A percentile compares a stretch with the other conserved stretches of the same genome.
These are phyloP conservation scores for Aleiodes sp. DNA, from an alignment of 1,140 invertebrate genomes.

Conservation along the genomic window DNA sequence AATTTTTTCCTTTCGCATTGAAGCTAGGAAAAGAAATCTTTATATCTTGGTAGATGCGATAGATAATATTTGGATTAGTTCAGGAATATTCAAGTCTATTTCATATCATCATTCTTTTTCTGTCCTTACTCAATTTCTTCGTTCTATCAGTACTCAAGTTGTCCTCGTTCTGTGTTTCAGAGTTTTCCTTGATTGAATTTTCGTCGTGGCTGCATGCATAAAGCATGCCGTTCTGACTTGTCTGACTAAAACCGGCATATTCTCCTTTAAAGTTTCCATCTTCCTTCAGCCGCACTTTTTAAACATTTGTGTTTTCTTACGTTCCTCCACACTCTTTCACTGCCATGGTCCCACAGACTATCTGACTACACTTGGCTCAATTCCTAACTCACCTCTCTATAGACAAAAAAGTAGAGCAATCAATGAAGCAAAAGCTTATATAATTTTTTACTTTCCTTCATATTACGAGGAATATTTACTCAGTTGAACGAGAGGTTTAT, in stretches of 20 bases:
- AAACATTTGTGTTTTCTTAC: neutral
- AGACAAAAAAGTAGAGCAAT: neutral
- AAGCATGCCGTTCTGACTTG: conserved; percentile 39
- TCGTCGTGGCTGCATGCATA: conserved; percentile 52
- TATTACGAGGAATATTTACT: no score
- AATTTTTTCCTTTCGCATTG: neutral
- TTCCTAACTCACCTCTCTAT: neutral
- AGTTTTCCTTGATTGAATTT: conserved; percentile 54
- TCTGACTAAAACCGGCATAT: conserved; percentile 10
- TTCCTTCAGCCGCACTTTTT: neutral
- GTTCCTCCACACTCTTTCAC: neutral
- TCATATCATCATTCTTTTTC: neutral
- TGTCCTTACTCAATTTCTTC: conserved; percentile 35
- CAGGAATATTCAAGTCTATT: neutral
- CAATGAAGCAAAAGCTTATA: neutral
- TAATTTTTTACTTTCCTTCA: no score
- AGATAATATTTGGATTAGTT: neutral
- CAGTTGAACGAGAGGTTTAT: no score
- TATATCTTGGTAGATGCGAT: no score
- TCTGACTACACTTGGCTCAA: neutral
- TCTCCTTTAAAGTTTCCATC: conserved; percentile 11
- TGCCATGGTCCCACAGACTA: neutral
- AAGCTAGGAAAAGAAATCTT: no score
- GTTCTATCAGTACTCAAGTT: conserved; percentile 44
- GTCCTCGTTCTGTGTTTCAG: conserved; percentile 44